Conservation (phyloP, 2,113 vertebrate species). For the Baryphthengus martii region DNA sequence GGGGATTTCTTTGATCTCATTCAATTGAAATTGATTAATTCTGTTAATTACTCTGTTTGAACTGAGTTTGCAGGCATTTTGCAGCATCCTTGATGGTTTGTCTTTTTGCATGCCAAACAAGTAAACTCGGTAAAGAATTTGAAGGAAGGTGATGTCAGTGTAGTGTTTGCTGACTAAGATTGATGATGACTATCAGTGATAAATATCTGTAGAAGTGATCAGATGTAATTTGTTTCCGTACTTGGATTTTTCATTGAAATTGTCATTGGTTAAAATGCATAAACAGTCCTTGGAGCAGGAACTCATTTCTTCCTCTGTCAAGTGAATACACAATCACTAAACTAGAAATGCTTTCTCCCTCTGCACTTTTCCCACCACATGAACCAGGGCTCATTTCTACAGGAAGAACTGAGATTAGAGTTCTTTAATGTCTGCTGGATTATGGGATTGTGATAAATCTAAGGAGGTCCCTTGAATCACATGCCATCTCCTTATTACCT, state of each 20-base stretch:
- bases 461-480: neutral
- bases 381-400: neutral
- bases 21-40: constrained; percentile 53
- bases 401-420: neutral
- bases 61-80: constrained; percentile 54
- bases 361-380: neutral
- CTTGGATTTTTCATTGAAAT: constrained; percentile 2
- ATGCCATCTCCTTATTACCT: neutral
- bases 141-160: neutral
- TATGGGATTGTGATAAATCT: neutral
- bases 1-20: constrained; percentile 60
- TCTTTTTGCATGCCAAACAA: neutral
- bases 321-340: neutral
- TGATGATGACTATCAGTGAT: neutral
- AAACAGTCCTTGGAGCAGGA: neutral
- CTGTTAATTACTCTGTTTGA: constrained; percentile 58
- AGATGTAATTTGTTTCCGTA: constrained; percentile 17
- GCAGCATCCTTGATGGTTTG: constrained; percentile 6
- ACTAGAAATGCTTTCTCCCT: neutral
- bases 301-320: neutral
- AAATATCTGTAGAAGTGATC: constrained; percentile 9
- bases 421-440: neutral
- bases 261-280: neutral
- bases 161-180: neutral
- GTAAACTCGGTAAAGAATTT: neutral